These are phyloP conservation scores for Todiramphus chloris DNA, from an alignment of 2,113 vertebrate species.

Conservation along the genomic window DNA sequence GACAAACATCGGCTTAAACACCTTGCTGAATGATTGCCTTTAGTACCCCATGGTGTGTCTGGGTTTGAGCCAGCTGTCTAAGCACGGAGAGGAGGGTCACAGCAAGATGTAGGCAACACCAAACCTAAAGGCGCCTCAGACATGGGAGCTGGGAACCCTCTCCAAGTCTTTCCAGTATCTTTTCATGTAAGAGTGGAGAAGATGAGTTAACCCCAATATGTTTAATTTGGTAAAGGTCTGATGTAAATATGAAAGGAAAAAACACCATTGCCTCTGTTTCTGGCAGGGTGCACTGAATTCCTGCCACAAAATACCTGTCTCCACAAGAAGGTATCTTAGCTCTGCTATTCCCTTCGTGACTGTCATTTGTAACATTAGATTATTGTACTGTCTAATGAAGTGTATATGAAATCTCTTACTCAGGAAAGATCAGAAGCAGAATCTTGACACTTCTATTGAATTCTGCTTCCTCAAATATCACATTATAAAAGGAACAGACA, in stretches of 20 bases:
- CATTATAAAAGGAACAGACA: background rate
- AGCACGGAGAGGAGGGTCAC: background rate
- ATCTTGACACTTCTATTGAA: background rate
- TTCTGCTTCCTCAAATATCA: background rate
- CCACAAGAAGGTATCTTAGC: background rate
- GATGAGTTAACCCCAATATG: background rate
- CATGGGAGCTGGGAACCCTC: background rate
- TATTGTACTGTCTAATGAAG: background rate
- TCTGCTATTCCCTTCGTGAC: background rate
- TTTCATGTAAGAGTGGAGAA: background rate
- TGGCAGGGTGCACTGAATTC: background rate
- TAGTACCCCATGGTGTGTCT: background rate
- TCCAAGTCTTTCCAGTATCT: background rate
- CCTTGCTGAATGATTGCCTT: background rate
- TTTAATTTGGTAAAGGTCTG: background rate
- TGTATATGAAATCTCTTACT: background rate
- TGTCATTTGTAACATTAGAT: background rate
- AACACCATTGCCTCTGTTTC: background rate
- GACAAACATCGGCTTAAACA: background rate
- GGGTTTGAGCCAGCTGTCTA: background rate
- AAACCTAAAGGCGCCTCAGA: background rate
- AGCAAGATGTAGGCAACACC: background rate
- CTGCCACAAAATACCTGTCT: background rate
- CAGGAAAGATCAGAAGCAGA: background rate
- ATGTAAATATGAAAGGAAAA: background rate